Evolutionary conservation across 2,113 vertebrate species (phyloP).

Genomic region (Rostratula benghalensis): DNA sequence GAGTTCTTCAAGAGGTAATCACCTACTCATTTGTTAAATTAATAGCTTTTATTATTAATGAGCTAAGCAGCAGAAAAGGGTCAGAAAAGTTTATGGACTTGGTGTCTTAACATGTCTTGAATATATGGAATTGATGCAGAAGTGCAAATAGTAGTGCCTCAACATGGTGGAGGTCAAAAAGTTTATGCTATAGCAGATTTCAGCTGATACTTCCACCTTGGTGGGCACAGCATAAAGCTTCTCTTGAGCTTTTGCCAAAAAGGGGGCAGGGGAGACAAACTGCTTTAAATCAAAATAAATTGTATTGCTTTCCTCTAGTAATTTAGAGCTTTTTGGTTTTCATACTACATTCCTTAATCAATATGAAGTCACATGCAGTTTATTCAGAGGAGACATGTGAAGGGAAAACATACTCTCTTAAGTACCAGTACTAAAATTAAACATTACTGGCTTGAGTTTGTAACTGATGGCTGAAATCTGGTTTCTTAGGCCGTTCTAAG

Average conservation of each 20-base stretch:
- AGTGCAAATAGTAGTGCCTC: neutral
- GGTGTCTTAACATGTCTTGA: neutral
- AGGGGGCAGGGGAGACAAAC: neutral
- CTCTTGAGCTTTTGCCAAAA: neutral
- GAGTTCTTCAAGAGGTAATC: constrained; percentile 94
- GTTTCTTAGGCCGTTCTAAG: neutral
- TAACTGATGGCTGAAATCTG: neutral
- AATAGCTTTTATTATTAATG: neutral
- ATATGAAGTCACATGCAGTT: neutral
- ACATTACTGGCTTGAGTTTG: neutral
- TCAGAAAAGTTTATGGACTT: constrained; percentile 16
- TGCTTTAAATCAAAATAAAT: neutral
- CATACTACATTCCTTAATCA: neutral
- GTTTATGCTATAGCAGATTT: neutral
- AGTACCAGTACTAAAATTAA: neutral
- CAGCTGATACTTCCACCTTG: neutral
- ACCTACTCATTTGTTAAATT: neutral
- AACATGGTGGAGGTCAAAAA: neutral
- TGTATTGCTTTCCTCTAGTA: neutral
- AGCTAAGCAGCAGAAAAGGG: neutral
- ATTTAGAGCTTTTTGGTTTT: neutral
- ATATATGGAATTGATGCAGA: neutral
- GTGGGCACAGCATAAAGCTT: neutral
- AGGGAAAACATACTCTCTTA: neutral
- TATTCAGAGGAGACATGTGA: neutral